These are phyloP conservation scores for Eristalis pertinax DNA, from an alignment of 2,888 invertebrate species.

Conservation along the genomic window DNA sequence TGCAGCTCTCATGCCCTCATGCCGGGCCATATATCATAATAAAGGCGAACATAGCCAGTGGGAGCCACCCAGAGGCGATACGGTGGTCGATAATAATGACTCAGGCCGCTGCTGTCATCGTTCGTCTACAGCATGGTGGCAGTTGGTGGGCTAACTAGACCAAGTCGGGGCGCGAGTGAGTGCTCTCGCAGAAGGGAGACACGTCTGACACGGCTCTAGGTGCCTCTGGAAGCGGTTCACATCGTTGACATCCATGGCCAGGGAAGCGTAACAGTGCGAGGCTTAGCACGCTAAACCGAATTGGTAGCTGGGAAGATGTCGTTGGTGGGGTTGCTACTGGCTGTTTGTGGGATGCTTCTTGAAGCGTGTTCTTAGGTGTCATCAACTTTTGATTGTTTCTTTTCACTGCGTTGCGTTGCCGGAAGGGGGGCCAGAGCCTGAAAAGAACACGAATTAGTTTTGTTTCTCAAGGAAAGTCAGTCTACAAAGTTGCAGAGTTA, in stretches of 20 bases:
- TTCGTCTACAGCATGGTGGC: not conserved
- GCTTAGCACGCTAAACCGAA: conserved; percentile 39
- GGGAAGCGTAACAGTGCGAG: conserved; percentile 52
- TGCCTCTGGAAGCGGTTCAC: conserved; percentile 38
- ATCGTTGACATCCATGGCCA: conserved; percentile 65
- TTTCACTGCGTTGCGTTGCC: not conserved
- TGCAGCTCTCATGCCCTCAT: conserved; percentile 14
- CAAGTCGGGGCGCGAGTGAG: conserved; percentile 22
- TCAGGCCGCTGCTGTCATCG: conserved; percentile 22
- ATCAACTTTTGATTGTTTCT: conserved; percentile 12
- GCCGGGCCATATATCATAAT: conserved; percentile 38
- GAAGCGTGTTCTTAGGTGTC: conserved; percentile 34
- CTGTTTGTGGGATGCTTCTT: conserved; percentile 42
- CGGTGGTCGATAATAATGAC: conserved; percentile 43
- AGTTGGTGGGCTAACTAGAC: conserved; percentile 53
- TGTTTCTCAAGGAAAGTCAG: not conserved
- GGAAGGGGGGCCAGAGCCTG: not conserved
- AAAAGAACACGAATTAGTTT: not conserved
- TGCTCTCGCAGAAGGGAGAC: not conserved
- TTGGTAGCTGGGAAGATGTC: conserved; percentile 6
- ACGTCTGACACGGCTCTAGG: conserved; percentile 2
- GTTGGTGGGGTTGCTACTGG: conserved; percentile 1
- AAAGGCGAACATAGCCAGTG: conserved; percentile 16
- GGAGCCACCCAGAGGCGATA: conserved; percentile 16
- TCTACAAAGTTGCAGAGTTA: not conserved